These are phyloP conservation scores for Lasioglossum morio DNA, from an alignment of 2,888 invertebrate genomes.

Conservation along the genomic window DNA sequence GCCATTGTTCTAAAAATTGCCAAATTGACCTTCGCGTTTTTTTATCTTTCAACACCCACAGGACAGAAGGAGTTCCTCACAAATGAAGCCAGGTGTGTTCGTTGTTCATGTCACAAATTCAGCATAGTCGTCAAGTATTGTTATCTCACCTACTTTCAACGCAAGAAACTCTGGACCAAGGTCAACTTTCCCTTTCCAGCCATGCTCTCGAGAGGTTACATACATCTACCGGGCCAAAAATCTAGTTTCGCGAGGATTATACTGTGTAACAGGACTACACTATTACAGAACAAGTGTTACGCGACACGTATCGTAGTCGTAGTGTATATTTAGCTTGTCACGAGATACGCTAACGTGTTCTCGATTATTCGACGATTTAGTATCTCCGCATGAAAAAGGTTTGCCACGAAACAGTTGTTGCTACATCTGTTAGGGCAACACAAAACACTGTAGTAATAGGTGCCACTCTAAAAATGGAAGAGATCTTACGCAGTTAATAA, in stretches of 20 bases:
- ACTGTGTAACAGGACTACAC: not conserved
- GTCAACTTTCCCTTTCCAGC: conserved; percentile 1
- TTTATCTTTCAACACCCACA: not conserved
- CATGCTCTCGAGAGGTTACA: not conserved
- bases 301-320: not conserved
- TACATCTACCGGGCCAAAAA: not conserved
- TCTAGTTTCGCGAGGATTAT: not conserved
- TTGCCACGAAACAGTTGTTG: not conserved
- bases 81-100: not conserved
- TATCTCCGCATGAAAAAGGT: not conserved
- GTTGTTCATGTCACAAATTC: not conserved
- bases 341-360: not conserved
- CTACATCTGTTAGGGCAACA: not conserved
- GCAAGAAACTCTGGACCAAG: conserved; percentile 16
- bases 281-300: not conserved
- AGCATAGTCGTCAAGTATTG: conserved; percentile 29
- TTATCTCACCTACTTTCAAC: conserved; percentile 48
- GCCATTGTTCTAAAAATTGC: not conserved
- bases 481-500: not conserved
- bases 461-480: not conserved
- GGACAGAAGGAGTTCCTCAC: not conserved
- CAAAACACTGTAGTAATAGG: not conserved
- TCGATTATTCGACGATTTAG: not conserved
- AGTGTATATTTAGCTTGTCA: not conserved
- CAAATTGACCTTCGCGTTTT: not conserved